Evolutionary conservation across 2,113 vertebrate genomes (phyloP).

Genomic region (Verasper variegatus): DNA sequence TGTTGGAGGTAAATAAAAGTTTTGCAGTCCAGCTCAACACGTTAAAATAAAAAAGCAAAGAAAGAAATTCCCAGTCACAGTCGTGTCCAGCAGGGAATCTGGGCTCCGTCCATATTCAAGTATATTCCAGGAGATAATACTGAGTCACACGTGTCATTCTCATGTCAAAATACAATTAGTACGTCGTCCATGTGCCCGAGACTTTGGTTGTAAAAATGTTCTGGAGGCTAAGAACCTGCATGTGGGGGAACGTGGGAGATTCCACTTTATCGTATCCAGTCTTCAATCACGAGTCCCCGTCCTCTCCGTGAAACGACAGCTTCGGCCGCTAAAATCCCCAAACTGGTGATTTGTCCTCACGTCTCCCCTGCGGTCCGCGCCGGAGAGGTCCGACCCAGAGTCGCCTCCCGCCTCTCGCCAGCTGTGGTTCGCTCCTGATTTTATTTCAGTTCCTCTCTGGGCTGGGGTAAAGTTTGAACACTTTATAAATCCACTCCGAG

Average conservation of each 20-base stretch:
- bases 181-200: constrained; percentile 56
- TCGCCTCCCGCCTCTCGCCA: neutral
- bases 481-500: constrained; percentile 96
- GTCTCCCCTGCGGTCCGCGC: constrained; percentile 16
- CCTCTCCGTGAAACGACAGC: neutral
- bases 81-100: constrained; percentile 19
- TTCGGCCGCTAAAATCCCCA: constrained; percentile 37
- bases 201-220: constrained; percentile 44
- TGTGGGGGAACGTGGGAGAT: constrained; percentile 17
- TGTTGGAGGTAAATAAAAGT: neutral
- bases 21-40: constrained; percentile 48
- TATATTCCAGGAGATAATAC: constrained; percentile 81
- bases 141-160: constrained; percentile 51
- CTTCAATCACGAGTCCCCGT: constrained; percentile 26
- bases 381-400: constrained; percentile 24
- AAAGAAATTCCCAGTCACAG: constrained; percentile 31
- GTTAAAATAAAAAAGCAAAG: constrained; percentile 9
- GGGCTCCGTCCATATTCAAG: constrained; percentile 75
- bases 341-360: constrained; percentile 26
- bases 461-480: constrained; percentile 83
- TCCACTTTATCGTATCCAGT: constrained; percentile 38
- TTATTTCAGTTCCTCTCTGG: constrained; percentile 65
- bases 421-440: constrained; percentile 1
- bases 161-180: constrained; percentile 49
- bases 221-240: constrained; percentile 14